phyloP scores from a whole-genome alignment of 2,113 vertebrate genomes.

The Danionella cerebrum region DNA sequence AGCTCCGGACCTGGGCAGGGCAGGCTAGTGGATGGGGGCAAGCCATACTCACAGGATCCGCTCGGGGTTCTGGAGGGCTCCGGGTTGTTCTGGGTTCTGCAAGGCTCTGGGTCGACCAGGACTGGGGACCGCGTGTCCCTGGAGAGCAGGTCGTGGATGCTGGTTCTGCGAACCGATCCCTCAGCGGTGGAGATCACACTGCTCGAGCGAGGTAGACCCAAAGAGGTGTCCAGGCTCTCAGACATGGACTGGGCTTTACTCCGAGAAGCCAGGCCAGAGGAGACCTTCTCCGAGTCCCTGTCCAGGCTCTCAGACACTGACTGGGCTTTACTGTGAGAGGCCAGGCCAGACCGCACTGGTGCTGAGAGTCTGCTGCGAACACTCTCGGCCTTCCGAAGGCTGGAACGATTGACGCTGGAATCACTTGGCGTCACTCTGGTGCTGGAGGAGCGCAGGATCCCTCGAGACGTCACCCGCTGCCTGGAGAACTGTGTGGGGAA shows the following conservation, averaged over 20 bases:
- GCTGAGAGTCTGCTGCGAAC: slow-evolving; percentile 68
- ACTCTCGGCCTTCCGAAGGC: slow-evolving; percentile 76
- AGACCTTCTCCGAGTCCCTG: no score
- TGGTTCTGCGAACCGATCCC: slow-evolving; percentile 88
- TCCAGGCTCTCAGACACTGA: slow-evolving; percentile 74
- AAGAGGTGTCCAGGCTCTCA: slow-evolving; percentile 67
- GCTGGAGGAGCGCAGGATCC: slow-evolving; percentile 80
- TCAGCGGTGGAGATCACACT: slow-evolving; percentile 96
- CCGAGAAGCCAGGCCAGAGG: slow-evolving; percentile 72
- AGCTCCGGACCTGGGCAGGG: slow-evolving; percentile 61
- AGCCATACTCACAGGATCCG: slow-evolving; percentile 89
- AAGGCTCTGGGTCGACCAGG: slow-evolving; percentile 72
- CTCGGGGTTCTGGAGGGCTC: slow-evolving; percentile 53
- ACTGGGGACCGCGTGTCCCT: slow-evolving; percentile 85
- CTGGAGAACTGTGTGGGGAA: slow-evolving; percentile 68
- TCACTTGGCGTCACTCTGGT: slow-evolving; percentile 68
- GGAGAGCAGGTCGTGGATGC: slow-evolving; percentile 93
- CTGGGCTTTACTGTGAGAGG: slow-evolving; percentile 67
- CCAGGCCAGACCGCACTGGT: slow-evolving; percentile 53
- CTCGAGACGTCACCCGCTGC: slow-evolving; percentile 65
- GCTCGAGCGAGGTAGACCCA: slow-evolving; percentile 90
- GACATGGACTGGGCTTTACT: slow-evolving; percentile 71
- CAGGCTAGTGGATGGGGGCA: slow-evolving; percentile 59
- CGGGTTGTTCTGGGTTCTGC: slow-evolving; percentile 61
- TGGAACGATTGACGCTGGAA: slow-evolving; percentile 60